These are phyloP conservation scores for Osmoderma eremita DNA, from an alignment of 2,888 invertebrate species.

Conservation along the genomic window DNA sequence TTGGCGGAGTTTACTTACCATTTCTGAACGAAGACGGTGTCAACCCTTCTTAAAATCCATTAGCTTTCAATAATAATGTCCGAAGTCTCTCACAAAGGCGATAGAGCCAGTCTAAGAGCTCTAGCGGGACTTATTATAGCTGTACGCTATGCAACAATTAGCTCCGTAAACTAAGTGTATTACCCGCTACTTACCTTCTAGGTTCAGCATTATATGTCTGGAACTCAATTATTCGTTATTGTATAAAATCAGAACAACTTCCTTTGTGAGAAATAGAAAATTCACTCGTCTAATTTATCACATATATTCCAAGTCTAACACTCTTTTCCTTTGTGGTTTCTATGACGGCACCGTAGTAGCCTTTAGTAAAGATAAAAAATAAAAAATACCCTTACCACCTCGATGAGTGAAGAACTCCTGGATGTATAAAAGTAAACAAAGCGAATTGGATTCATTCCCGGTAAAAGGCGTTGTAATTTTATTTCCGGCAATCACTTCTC, in stretches of 20 bases:
- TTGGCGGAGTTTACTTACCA: conserved; percentile 20
- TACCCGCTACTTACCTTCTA: conserved; percentile 63
- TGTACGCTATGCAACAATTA: conserved; percentile 63
- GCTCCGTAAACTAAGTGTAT: conserved; percentile 63
- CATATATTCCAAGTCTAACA: too few species aligned
- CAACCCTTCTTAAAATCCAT: conserved; percentile 66
- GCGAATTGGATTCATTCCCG: not conserved
- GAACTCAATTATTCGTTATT: conserved; percentile 60
- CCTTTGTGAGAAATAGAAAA: conserved; percentile 29
- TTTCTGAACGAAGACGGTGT: conserved; percentile 49
- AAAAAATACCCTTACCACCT: too few species aligned
- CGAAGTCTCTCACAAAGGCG: conserved; percentile 64
- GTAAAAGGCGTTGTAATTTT: not conserved
- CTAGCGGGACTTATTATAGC: conserved; percentile 56
- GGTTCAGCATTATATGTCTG: conserved; percentile 60
- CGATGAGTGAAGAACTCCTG: too few species aligned
- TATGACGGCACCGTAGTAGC: too few species aligned
- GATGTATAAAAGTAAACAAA: too few species aligned
- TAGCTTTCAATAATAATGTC: conserved; percentile 65
- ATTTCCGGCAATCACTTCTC: not conserved
- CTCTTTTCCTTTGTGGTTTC: too few species aligned
- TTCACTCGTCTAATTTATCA: conserved; percentile 1
- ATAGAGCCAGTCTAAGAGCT: conserved; percentile 63
- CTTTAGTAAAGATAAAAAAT: too few species aligned
- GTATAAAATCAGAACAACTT: conserved; percentile 7